Percentiles rank a stretch among this genome's conserved stretches.
phyloP scores from a whole-genome alignment of 2,888 invertebrate genomes.

The Cordylochernes scorpioides region DNA sequence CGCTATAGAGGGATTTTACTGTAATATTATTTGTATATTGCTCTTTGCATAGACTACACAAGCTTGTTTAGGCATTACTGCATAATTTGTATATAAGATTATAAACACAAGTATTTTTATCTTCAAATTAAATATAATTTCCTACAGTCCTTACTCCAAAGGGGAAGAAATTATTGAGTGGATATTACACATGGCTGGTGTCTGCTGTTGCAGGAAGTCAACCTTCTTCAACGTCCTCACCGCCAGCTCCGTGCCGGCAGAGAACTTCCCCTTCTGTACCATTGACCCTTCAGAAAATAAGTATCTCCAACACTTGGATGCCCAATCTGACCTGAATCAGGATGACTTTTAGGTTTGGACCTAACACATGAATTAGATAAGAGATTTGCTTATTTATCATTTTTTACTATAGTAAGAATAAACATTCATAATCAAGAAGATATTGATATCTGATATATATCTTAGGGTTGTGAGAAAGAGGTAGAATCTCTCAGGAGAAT shows the following conservation, averaged over 20 bases:
- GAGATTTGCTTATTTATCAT: too few relatives aligned
- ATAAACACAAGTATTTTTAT: not conserved
- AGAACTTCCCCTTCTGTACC: constrained; percentile 98
- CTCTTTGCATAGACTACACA: not conserved
- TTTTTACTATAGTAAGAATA: too few relatives aligned
- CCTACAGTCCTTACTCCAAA: not conserved
- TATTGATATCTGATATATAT: too few relatives aligned
- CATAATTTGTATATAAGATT: not conserved
- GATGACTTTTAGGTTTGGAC: not conserved
- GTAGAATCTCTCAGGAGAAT: too few relatives aligned
- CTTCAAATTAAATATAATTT: not conserved
- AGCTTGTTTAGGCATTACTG: not conserved
- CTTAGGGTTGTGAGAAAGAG: too few relatives aligned
- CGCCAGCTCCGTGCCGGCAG: constrained; percentile 85
- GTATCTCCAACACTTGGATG: constrained; percentile 30
- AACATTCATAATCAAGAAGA: too few relatives aligned
- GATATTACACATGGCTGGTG: constrained; percentile 3
- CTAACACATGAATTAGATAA: not conserved
- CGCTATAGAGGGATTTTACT: too few relatives aligned
- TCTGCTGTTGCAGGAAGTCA: constrained; percentile 36
- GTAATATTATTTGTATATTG: not conserved
- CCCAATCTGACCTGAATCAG: not conserved
- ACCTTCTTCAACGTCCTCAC: constrained; percentile 98
- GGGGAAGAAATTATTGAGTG: not conserved
- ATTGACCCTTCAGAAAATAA: constrained; percentile 99